phyloP scores from a whole-genome alignment of 1,140 invertebrate species.

The Periplaneta americana region DNA sequence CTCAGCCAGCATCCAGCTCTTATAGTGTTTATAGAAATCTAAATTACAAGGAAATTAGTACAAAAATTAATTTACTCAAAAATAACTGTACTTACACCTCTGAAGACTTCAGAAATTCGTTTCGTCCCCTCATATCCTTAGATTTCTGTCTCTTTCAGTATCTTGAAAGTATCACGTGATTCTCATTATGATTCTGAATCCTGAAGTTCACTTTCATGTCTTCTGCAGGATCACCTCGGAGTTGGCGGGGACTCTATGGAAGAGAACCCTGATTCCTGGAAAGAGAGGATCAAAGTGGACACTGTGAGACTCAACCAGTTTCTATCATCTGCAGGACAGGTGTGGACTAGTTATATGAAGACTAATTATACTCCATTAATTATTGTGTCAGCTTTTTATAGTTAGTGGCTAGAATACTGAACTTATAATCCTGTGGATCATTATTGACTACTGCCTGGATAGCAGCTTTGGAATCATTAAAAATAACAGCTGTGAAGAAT shows the following conservation, averaged over 20 bases:
- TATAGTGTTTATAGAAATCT: too few species aligned
- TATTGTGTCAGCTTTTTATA: too few species aligned
- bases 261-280: neutral
- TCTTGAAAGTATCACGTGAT: neutral
- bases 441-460: too few species aligned
- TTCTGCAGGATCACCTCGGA: constrained; percentile 4
- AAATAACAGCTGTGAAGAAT: too few species aligned
- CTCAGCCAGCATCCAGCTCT: too few species aligned
- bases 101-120: neutral
- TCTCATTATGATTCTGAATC: neutral
- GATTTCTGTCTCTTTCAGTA: neutral
- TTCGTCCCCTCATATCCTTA: neutral
- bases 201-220: neutral
- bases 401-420: too few species aligned
- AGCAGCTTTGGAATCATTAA: too few species aligned
- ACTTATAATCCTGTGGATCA: too few species aligned
- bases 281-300: neutral
- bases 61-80: too few species aligned
- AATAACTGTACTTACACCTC: too few species aligned
- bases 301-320: constrained; percentile 2
- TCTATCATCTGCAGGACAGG: constrained; percentile 2
- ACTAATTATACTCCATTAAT: too few species aligned
- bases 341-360: neutral
- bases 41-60: too few species aligned
- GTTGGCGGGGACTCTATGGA: neutral